Percentiles rank a stretch among this genome's conserved stretches.
These are phyloP conservation scores for Ichneumoninae sp. DNA, from an alignment of 2,888 invertebrate genomes.

Conservation along the genomic window DNA sequence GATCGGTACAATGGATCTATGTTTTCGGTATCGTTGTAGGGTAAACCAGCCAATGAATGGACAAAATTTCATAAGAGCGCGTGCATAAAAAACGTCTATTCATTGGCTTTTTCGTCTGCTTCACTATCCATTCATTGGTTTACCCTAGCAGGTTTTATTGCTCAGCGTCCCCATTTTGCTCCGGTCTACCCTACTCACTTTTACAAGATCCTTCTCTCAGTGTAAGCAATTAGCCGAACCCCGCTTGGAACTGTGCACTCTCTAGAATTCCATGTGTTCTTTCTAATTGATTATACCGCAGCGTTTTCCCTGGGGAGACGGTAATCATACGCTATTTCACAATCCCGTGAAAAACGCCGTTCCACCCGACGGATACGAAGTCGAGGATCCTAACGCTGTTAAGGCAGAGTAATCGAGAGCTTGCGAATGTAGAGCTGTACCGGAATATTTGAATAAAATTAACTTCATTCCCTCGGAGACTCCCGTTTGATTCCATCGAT, in stretches of 20 bases:
- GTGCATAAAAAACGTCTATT: too few relatives aligned
- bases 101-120: too few relatives aligned
- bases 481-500: not conserved
- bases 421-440: not conserved
- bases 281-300: conserved; percentile 49
- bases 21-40: too few relatives aligned
- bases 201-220: too few relatives aligned
- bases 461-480: not conserved
- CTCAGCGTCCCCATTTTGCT: too few relatives aligned
- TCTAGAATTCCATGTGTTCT: not conserved
- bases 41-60: too few relatives aligned
- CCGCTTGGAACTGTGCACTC: not conserved
- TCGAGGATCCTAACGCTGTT: conserved; percentile 71
- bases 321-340: conserved; percentile 67
- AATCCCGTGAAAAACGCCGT: conserved; percentile 76
- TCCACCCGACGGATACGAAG: conserved; percentile 78
- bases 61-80: too few relatives aligned
- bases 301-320: conserved; percentile 80
- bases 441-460: not conserved
- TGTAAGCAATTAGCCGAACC: too few relatives aligned
- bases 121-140: too few relatives aligned
- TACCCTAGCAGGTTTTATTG: too few relatives aligned
- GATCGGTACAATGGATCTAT: too few relatives aligned
- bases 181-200: too few relatives aligned
- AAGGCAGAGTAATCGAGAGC: not conserved